Percentiles rank a stretch among this genome's conserved stretches.
phyloP scores from a whole-genome alignment of 2,113 vertebrate genomes.

The Lathamus discolor region DNA sequence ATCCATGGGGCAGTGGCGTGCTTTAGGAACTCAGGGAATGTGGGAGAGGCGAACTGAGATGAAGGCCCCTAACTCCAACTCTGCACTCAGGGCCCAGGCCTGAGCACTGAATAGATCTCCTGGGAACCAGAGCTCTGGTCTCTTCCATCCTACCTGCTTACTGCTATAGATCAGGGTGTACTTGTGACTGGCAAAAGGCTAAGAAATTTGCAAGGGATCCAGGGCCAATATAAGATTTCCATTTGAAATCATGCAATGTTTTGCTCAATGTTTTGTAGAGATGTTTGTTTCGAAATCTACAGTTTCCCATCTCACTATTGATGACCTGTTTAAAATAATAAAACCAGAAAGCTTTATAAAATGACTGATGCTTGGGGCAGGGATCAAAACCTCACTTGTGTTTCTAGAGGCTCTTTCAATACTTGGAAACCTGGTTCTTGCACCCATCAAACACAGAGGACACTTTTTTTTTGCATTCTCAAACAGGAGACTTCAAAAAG shows the following conservation, averaged over 20 bases:
- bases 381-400: background rate
- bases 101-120: background rate
- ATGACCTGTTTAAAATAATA: background rate
- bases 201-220: background rate
- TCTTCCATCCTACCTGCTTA: background rate
- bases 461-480: background rate
- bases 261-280: background rate
- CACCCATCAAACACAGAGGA: background rate
- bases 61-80: background rate
- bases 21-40: background rate
- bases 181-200: background rate
- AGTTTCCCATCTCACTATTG: background rate
- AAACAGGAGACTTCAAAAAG: conserved; percentile 2
- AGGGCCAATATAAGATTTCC: background rate
- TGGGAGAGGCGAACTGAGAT: rapidly evolving
- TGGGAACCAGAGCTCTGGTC: background rate
- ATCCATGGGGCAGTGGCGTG: rapidly evolving
- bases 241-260: background rate
- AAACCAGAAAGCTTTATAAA: background rate
- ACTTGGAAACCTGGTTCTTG: background rate
- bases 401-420: conserved; percentile 2
- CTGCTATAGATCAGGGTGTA: background rate
- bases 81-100: background rate
- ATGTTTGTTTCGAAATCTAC: background rate
- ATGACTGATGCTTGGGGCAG: background rate